phyloP scores from a whole-genome alignment of 2,797 vertebrate genomes.

The Enteromius afrohamiltoni region DNA sequence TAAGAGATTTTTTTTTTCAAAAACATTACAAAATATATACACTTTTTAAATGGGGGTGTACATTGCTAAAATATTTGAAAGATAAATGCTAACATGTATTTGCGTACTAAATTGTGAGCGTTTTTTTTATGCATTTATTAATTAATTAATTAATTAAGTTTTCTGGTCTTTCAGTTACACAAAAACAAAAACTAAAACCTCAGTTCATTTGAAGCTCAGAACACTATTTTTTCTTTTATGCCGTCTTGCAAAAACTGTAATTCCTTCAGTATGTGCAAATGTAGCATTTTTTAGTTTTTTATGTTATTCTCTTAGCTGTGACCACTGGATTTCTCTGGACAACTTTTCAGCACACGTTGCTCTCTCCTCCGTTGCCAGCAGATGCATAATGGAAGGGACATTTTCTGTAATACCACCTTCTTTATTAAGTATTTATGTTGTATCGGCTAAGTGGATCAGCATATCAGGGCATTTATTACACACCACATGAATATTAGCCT shows the following conservation, averaged over 20 bases:
- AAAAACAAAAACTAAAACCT: neutral
- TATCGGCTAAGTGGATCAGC: neutral
- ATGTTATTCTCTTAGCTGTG: neutral
- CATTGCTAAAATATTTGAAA: neutral
- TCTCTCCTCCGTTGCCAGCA: conserved; percentile 10
- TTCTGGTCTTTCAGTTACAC: neutral
- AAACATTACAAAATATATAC: neutral
- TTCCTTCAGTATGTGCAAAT: neutral
- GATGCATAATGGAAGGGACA: neutral
- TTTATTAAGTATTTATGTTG: conserved; percentile 1
- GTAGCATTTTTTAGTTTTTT: neutral
- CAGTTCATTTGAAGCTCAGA: neutral
- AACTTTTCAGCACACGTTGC: neutral
- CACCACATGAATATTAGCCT: neutral
- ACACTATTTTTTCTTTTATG: neutral
- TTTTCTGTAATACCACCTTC: neutral
- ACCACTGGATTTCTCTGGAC: conserved; percentile 16
- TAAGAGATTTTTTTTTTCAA: neutral
- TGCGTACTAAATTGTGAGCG: neutral
- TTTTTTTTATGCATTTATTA: neutral
- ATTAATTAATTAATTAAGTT: no score
- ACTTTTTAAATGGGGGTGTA: neutral
- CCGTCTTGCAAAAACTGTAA: neutral
- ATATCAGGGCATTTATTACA: conserved; percentile 3
- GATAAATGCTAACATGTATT: neutral